phyloP scores from a whole-genome alignment of 2,797 vertebrate genomes.

The Chelmon rostratus region DNA sequence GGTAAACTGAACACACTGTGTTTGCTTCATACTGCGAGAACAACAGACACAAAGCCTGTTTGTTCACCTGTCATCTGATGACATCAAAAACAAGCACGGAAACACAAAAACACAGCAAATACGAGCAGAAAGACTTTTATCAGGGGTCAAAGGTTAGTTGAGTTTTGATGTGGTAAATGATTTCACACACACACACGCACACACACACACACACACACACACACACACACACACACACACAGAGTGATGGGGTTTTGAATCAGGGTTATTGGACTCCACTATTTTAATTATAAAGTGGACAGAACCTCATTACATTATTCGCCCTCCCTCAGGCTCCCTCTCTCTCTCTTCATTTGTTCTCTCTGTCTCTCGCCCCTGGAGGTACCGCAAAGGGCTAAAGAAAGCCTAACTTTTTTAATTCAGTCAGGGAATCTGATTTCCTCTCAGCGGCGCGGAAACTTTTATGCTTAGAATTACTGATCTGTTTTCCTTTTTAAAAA shows the following conservation, averaged over 20 bases:
- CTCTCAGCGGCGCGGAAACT: slow-evolving; percentile 5
- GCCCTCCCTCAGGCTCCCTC: slow-evolving; percentile 24
- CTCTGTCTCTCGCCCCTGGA: not conserved
- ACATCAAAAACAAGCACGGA: no score
- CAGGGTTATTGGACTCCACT: slow-evolving; percentile 33
- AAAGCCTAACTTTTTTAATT: slow-evolving; percentile 20
- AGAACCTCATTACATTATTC: slow-evolving; percentile 28
- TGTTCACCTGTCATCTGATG: no score
- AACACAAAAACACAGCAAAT: no score
- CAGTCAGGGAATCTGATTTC: slow-evolving; percentile 25
- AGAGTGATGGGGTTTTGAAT: slow-evolving; percentile 1
- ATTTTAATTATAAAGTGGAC: slow-evolving; percentile 52
- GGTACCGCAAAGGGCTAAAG: not conserved
- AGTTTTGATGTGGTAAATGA: not conserved
- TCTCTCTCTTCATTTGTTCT: slow-evolving; percentile 10
- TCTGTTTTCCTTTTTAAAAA: slow-evolving; percentile 35
- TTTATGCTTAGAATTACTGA: slow-evolving; percentile 47
- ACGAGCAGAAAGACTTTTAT: no score
- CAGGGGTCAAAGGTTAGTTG: not conserved
- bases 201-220: slow-evolving; percentile 13
- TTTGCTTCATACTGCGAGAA: not conserved
- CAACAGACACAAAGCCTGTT: not conserved
- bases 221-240: slow-evolving; percentile 19
- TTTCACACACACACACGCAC: not conserved
- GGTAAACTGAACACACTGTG: not conserved